A percentile compares a stretch with the other conserved stretches of the same genome.
phyloP scores from a whole-genome alignment of 1,140 invertebrate species.

The Argopecten irradians region DNA sequence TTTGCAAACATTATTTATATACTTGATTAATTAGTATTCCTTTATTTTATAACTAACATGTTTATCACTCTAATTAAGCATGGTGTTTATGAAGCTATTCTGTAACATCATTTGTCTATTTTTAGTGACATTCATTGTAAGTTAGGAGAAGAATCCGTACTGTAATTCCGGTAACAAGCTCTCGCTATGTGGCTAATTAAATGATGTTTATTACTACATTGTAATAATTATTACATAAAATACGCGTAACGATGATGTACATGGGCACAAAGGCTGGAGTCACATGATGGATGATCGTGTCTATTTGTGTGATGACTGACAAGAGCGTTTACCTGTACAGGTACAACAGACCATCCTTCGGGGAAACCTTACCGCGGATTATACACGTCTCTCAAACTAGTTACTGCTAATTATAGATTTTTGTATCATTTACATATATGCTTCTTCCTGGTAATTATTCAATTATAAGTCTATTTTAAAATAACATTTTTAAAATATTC shows the following conservation, averaged over 20 bases:
- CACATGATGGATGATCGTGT: not conserved
- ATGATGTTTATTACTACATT: slow-evolving; percentile 17
- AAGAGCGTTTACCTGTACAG: slow-evolving; percentile 20
- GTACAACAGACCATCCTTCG: not conserved
- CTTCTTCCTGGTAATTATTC: not conserved
- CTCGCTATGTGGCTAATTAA: not conserved
- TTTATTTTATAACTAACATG: too few relatives aligned
- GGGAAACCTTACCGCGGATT: not conserved
- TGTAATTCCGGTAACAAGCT: not conserved
- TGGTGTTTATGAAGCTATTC: not conserved
- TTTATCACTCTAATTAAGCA: too few relatives aligned
- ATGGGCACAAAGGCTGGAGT: not conserved
- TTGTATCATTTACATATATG: not conserved
- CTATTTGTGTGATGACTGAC: not conserved
- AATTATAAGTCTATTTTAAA: too few relatives aligned
- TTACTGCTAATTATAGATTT: not conserved
- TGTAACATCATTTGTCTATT: not conserved
- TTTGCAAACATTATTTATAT: too few relatives aligned
- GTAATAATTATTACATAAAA: slow-evolving; percentile 23
- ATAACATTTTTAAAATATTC: too few relatives aligned
- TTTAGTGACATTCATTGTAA: not conserved
- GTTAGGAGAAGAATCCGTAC: not conserved
- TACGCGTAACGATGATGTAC: not conserved
- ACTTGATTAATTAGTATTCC: too few relatives aligned
- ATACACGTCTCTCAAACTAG: not conserved